These are phyloP conservation scores for Chelon auratus DNA, from an alignment of 2,797 vertebrate genomes.

Conservation along the genomic window DNA sequence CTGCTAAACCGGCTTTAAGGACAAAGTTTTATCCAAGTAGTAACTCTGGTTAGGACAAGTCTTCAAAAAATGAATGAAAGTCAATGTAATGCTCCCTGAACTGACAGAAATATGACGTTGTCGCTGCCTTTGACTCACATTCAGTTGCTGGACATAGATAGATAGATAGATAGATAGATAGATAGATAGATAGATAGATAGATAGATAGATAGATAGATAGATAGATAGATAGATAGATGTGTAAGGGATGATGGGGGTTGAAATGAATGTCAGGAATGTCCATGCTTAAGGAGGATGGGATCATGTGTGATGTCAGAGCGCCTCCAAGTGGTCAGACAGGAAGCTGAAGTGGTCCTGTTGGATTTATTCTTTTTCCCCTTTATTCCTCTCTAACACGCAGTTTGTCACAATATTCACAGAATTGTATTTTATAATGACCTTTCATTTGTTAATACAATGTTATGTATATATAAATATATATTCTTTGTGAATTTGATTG, in stretches of 20 bases:
- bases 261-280: not conserved
- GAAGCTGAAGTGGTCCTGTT: not conserved
- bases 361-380: not conserved
- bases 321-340: slow-evolving; percentile 69
- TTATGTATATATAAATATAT: too few species aligned
- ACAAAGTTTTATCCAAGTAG: too few species aligned
- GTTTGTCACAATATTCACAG: not conserved
- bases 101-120: not conserved
- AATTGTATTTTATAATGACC: too few species aligned
- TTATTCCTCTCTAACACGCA: not conserved
- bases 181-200: slow-evolving; percentile 42
- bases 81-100: not conserved
- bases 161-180: slow-evolving; percentile 34
- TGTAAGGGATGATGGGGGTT: not conserved
- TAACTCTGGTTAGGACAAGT: too few species aligned
- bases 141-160: slow-evolving; percentile 23
- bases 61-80: not conserved
- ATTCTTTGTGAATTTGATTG: too few species aligned
- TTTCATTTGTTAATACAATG: too few species aligned
- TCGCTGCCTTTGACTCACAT: too few species aligned
- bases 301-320: slow-evolving; percentile 76
- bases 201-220: slow-evolving; percentile 32
- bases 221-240: slow-evolving; percentile 25
- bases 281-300: not conserved
- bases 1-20: too few species aligned